Base-by-base conservation (phyloP, 2,888 invertebrate genomes). In the Rhagophthalmus giganteus region DNA sequence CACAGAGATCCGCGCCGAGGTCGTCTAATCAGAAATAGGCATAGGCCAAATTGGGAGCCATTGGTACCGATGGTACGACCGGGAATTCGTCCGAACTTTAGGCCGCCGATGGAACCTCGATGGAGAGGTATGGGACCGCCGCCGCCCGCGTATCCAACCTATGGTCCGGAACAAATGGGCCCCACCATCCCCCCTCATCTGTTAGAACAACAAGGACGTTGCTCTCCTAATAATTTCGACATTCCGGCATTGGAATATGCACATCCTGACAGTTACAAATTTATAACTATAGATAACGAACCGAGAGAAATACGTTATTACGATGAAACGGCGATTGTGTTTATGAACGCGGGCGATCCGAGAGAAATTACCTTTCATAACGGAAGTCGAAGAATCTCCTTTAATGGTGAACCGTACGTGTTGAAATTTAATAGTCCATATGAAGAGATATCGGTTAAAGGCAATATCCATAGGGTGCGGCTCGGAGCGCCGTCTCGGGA, bases 401-500 rank as follows among this genome's bases (percentile, higher is more conserved):
- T 93, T 59, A 89, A 91, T 67, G 83, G 85, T 48, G 87, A 89
- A 51, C 80, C 84, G 0, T 79, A 86, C 38, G 78, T 83, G 0
- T 65, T 87, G 12, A 71, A 73, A 6, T 79, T 82, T 59, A 88
- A 88, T 57, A 86, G 88, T 51, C 81, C 80, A 1, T 89, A 88
- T 67, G 84, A 85, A 61, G 85, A 87, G 57, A 82, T 90, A 6
- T 81, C 82, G 40, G 81, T 90, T 14, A 87, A 87, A 61, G 88
- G 88, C 2, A 81, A 83, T 68, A 75, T 82, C 2, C 88, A 89
- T 70, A 83, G 86, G 54, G 86, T 97, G 25, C 84, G 88, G 60
- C 87, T 96, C 60, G 97, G 97, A 9, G 91, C 91, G 7, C 95
- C 95, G 0, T 93, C 94, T 0, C 81, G 94, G 41, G 96, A 97